Base-by-base conservation (phyloP, 2,113 vertebrate genomes). In the Salvator merianae region DNA sequence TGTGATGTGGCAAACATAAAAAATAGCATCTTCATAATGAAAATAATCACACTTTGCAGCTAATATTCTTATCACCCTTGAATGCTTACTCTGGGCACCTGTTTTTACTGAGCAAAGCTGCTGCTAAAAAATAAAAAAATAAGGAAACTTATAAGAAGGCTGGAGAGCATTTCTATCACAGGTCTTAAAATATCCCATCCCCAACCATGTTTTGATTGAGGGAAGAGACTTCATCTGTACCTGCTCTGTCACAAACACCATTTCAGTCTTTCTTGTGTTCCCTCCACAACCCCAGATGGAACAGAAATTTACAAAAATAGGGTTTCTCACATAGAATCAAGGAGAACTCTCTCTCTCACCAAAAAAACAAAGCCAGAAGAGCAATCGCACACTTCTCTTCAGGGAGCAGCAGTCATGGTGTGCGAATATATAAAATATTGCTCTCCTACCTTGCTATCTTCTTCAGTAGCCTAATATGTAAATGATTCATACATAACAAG, bases 21-120 rank as follows among this genome's bases (percentile, higher is more conserved):
- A 92, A 30, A 90, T 10, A 76, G 59, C 22, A 68, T 26, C 79
- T 43, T 84, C 12, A 83, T 72, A 88, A 88, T 84, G 78, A 59
- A 72, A 90, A 86, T 34, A 32, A n/a, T 59, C 66, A 47, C 66
- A 71, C 10, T 81, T 62, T 59, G 22, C 40, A n/a, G 26, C 28
- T n/a, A 34, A 9, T 3, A 26, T 9, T 38, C 5, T 12, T 71
- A 2, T 71, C 20, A 62, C 30, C 62, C 14, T 40, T 53, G 36
- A 77, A 75, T 40, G 47, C 34, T 62, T 34, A 32, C 24, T 77
- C 5, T 30, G 62, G 32, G 22, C 13, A 68, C 32, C 30, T 34
- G 22, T 71, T 71, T 59, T 55, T 81, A 36, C 22, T 66, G 24
- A 47, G 26, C 36, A 71, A 43, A 62, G 24, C 38, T 79, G 55